Conservation (phyloP, 2,888 invertebrate species). For the Ommatoiulus sabulosus region DNA sequence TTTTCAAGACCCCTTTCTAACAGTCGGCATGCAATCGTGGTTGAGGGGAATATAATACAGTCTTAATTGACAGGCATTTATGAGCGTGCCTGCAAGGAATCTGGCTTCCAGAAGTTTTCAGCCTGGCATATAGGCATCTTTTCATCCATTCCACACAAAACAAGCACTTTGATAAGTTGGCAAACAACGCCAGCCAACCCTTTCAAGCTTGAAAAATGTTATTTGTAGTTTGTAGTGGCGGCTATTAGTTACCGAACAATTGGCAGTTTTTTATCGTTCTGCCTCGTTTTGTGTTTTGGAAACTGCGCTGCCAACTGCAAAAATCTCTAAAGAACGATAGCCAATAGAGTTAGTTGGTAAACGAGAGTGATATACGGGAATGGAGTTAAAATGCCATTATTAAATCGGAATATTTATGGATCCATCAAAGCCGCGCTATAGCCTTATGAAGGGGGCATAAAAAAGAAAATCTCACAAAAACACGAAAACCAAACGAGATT, state of each 20-base stretch:
- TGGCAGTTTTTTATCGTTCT: neutral
- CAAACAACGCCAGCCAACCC: conserved; percentile 7
- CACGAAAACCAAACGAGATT: neutral
- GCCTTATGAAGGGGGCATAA: no score
- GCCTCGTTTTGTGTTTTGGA: neutral
- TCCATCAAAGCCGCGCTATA: neutral
- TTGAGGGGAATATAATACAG: neutral
- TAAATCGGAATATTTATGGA: conserved; percentile 15
- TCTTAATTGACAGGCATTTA: conserved; percentile 10
- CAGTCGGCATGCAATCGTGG: neutral
- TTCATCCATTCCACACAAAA: neutral
- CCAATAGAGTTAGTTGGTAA: conserved; percentile 15
- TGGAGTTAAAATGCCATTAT: neutral
- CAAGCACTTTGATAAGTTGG: conserved; percentile 28
- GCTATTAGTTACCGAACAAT: conserved; percentile 16
- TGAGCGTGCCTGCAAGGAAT: neutral
- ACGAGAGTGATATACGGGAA: neutral
- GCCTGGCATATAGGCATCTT: neutral
- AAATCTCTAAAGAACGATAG: neutral
- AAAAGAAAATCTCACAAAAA: neutral
- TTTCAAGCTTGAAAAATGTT: conserved; percentile 34
- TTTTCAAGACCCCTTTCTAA: neutral
- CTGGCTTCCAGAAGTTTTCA: neutral
- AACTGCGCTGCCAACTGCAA: conserved; percentile 1
- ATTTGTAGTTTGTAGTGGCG: conserved; percentile 1